These are phyloP conservation scores for Myopa tessellatipennis DNA, from an alignment of 2,888 invertebrate genomes.

Conservation along the genomic window DNA sequence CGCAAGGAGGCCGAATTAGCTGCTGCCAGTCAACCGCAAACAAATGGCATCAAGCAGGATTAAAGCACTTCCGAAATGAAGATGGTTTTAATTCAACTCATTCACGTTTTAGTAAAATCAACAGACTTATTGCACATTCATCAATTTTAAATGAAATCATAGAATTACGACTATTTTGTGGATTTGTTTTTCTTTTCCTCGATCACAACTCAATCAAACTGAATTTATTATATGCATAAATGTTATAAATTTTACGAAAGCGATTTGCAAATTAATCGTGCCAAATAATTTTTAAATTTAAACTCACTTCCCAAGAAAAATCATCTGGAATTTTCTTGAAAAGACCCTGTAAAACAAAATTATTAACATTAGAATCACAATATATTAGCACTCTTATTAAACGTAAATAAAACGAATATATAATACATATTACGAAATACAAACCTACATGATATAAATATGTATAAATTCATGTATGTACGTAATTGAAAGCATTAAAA, in stretches of 20 bases:
- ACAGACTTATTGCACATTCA: slow-evolving; percentile 28
- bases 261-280: not conserved
- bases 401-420: not conserved
- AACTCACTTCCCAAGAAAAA: not conserved
- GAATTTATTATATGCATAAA: not conserved
- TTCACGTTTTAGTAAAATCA: slow-evolving; percentile 25
- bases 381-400: not conserved
- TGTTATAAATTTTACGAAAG: not conserved
- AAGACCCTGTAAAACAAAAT: not conserved
- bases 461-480: not conserved
- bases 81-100: slow-evolving; percentile 20
- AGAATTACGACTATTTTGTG: not conserved
- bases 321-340: not conserved
- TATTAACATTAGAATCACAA: not conserved
- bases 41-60: slow-evolving; percentile 75
- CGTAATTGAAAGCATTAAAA: not conserved
- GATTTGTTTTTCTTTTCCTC: not conserved
- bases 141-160: slow-evolving; percentile 32
- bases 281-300: not conserved
- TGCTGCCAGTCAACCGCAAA: slow-evolving; percentile 70
- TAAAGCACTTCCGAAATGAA: slow-evolving; percentile 57
- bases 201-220: not conserved
- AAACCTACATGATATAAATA: not conserved
- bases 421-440: not conserved
- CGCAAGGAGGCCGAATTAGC: slow-evolving; percentile 70